phyloP scores from a whole-genome alignment of 2,797 vertebrate genomes.

The Lithobates pipiens region DNA sequence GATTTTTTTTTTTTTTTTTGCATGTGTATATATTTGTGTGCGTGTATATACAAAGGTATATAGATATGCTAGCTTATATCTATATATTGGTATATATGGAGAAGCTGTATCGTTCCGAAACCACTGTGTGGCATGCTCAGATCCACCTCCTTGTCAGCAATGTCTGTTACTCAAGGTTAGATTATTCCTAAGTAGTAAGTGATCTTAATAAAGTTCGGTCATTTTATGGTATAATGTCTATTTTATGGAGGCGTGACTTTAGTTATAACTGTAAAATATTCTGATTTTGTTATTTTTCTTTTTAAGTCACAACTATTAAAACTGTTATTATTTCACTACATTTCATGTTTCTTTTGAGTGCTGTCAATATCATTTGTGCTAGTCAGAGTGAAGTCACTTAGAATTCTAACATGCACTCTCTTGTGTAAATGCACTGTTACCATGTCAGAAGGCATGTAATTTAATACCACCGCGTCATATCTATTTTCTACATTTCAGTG shows the following conservation, averaged over 20 bases:
- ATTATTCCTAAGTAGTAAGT: slow-evolving; percentile 88
- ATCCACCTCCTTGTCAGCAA: slow-evolving; percentile 77
- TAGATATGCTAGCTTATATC: slow-evolving; percentile 49
- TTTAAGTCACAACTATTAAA: slow-evolving; percentile 82
- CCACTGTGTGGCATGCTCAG: slow-evolving; percentile 94
- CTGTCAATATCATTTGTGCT: slow-evolving; percentile 90
- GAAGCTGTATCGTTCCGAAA: slow-evolving; percentile 88
- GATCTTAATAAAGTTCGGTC: slow-evolving; percentile 86
- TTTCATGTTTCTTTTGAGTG: slow-evolving; percentile 95
- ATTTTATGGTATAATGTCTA: slow-evolving; percentile 81
- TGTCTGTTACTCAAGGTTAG: slow-evolving; percentile 94
- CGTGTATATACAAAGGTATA: slow-evolving; percentile 66
- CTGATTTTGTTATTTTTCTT: slow-evolving; percentile 71
- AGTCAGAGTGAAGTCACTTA: slow-evolving; percentile 88
- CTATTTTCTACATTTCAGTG: slow-evolving; percentile 98
- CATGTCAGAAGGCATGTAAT: slow-evolving; percentile 87
- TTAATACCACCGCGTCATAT: slow-evolving; percentile 83
- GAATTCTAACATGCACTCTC: slow-evolving; percentile 71
- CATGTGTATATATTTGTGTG: slow-evolving; percentile 75
- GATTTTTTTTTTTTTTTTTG: slow-evolving; percentile 97
- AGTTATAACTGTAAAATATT: slow-evolving; percentile 79
- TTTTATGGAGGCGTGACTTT: slow-evolving; percentile 82
- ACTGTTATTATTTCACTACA: slow-evolving; percentile 88
- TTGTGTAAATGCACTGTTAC: slow-evolving; percentile 93
- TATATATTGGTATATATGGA: slow-evolving; percentile 66